phyloP scores from a whole-genome alignment of 35 echinoderm and acorn worm species.

The Apostichopus japonicus region DNA sequence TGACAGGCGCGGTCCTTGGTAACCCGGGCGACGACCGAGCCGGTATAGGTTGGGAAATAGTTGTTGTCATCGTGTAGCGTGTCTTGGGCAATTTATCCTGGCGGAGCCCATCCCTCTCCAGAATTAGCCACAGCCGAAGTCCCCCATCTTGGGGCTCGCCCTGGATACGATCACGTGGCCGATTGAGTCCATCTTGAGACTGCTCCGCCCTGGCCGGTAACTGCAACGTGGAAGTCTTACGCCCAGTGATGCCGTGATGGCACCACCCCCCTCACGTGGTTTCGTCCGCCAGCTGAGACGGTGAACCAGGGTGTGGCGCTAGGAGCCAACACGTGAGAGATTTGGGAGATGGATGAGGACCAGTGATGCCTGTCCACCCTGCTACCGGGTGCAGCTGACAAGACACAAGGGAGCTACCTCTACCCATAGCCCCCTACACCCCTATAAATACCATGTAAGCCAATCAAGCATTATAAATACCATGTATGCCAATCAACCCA shows the following conservation, averaged over 20 bases:
- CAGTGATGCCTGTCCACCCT: slow-evolving; percentile 58
- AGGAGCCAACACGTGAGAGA: slow-evolving; percentile 69
- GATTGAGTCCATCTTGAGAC: slow-evolving; percentile 35
- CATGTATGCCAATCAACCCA: too few species aligned
- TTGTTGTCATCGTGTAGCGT: slow-evolving; percentile 41
- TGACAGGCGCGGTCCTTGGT: slow-evolving; percentile 26
- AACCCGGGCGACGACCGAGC: slow-evolving; percentile 62
- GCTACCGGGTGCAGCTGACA: background rate
- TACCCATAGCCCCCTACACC: background rate
- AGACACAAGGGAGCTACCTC: background rate
- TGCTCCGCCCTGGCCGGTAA: slow-evolving; percentile 57
- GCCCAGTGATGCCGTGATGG: slow-evolving; percentile 61
- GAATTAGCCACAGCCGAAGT: slow-evolving; percentile 60
- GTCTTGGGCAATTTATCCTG: slow-evolving; percentile 59
- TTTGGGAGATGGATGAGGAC: slow-evolving; percentile 66
- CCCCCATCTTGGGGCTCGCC: slow-evolving; percentile 57
- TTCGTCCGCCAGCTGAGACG: slow-evolving; percentile 60
- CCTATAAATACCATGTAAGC: too few species aligned
- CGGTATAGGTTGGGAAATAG: slow-evolving; percentile 16
- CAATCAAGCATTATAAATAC: too few species aligned
- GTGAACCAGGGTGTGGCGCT: slow-evolving; percentile 65
- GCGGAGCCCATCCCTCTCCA: slow-evolving; percentile 68
- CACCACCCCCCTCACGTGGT: slow-evolving; percentile 62
- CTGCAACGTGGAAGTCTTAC: slow-evolving; percentile 41
- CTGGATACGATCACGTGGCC: slow-evolving; percentile 60